Evolutionary conservation across 1,140 invertebrate species (phyloP).

Genomic region (Ostrea edulis): DNA sequence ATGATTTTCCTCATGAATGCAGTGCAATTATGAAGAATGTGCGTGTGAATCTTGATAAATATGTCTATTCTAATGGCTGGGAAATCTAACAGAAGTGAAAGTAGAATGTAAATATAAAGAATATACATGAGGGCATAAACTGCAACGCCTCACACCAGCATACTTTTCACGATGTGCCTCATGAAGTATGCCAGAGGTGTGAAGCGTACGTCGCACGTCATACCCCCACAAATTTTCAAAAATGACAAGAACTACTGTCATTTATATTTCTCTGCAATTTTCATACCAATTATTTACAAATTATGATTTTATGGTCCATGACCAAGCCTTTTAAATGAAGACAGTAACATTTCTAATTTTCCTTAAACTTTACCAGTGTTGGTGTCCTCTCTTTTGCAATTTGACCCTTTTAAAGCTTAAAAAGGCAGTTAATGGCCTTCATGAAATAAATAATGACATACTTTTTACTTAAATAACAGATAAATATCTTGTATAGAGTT

Average conservation of each 20-base stretch:
- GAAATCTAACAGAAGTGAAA: too few relatives aligned
- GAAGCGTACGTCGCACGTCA: neutral
- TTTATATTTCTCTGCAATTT: constrained; percentile 11
- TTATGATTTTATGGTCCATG: constrained; percentile 30
- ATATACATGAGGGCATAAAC: too few relatives aligned
- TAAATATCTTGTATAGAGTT: constrained; percentile 32
- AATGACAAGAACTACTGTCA: constrained; percentile 5
- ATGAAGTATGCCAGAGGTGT: too few relatives aligned
- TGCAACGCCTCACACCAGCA: too few relatives aligned
- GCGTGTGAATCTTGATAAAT: too few relatives aligned
- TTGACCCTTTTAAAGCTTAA: neutral
- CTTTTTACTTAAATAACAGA: constrained; percentile 6
- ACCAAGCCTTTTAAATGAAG: constrained; percentile 14
- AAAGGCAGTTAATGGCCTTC: constrained; percentile 14
- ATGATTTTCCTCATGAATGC: too few relatives aligned
- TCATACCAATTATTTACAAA: constrained; percentile 29
- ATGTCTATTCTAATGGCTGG: too few relatives aligned
- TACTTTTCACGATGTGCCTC: too few relatives aligned
- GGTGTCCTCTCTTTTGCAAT: constrained; percentile 14
- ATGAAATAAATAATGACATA: constrained; percentile 13
- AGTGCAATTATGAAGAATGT: too few relatives aligned
- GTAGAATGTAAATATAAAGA: too few relatives aligned
- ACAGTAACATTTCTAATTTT: constrained; percentile 15
- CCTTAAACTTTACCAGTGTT: neutral
- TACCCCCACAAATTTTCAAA: neutral